Evolutionary conservation across 2,113 vertebrate genomes (phyloP), one percentile per base, ranked within the genome.

Genomic region (Tylochromis polylepis): DNA sequence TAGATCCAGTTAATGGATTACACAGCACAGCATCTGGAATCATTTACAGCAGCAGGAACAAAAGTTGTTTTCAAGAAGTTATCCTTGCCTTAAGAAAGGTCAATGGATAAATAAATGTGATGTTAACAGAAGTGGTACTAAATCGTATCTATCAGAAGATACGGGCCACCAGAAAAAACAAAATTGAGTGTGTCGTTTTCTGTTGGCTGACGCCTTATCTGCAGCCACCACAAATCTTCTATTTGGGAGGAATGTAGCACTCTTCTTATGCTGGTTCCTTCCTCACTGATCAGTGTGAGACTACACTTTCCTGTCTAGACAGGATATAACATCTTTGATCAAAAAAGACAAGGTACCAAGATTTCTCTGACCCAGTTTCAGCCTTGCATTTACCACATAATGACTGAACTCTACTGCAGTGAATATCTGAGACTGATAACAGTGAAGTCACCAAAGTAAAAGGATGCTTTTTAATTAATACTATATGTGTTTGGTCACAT

Each of bases 41-140:
- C 79, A 88, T 84, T 86, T 79, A 60, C 60, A 75, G 38, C 20
- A 16, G 5, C 12, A 62, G 56, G 15, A 87, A 55, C 24, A 82
- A 85, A 89, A 90, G 83, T 83, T 91, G 8, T 27, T 81, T 79
- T 79, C 57, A 57, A 85, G 82, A 90, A 77, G 79, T 91, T 82
- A 79, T 83, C 75, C 85, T 82, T 81, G 70, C 88, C 59, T 57
- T 78, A 20, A 88, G 81, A 90, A 93, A 94, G 87, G 90, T 91
- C 85, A 89, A 12, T 6, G 6, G 83, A 86, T 87, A 81, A 91
- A 92, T 87, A 75, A 88, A 90, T 87, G 86, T 24, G 78, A 93
- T 84, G 84, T 89, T 88, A 82, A 75, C 31, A 80, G 41, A 86
- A 92, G 53, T 83, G 67, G 55, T 83, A 57, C 49, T 78, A 88